phyloP scores from a whole-genome alignment of 2,797 vertebrate genomes.

The Ctenopoma kingsleyae region DNA sequence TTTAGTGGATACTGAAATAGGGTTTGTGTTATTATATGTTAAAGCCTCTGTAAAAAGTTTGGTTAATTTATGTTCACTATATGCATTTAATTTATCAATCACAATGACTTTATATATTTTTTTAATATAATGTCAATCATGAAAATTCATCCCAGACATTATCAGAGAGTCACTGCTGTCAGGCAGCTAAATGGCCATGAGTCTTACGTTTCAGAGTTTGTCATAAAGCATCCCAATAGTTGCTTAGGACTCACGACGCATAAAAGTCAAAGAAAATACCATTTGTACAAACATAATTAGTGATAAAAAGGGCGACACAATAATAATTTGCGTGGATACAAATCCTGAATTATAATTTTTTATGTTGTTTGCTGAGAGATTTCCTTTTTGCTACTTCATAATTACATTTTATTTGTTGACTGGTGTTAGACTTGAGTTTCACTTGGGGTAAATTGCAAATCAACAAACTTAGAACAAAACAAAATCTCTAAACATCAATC shows the following conservation, averaged over 20 bases:
- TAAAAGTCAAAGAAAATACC: slow-evolving; percentile 71
- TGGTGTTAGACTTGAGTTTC: background rate
- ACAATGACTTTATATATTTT: background rate
- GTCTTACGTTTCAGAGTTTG: slow-evolving; percentile 72
- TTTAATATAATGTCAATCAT: slow-evolving; percentile 13
- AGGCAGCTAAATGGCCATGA: slow-evolving; percentile 45
- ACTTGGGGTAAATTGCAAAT: background rate
- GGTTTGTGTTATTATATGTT: slow-evolving; percentile 6
- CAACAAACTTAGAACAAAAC: background rate
- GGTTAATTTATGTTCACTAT: background rate
- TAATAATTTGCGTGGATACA: slow-evolving; percentile 60
- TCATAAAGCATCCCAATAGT: slow-evolving; percentile 68
- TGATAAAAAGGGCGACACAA: slow-evolving; percentile 38
- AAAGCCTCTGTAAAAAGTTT: slow-evolving; percentile 13
- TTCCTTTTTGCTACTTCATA: background rate
- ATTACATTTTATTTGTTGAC: background rate
- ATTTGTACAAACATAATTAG: slow-evolving; percentile 66
- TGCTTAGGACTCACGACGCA: slow-evolving; percentile 69
- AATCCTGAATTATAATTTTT: slow-evolving; percentile 19
- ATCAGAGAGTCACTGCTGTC: slow-evolving; percentile 39
- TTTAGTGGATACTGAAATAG: slow-evolving; percentile 24
- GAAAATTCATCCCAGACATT: slow-evolving; percentile 69
- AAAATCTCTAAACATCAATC: background rate
- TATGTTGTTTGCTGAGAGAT: slow-evolving; percentile 2
- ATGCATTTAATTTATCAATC: background rate